phyloP scores from a whole-genome alignment of 2,888 invertebrate genomes.

The Himalopsyche tibetana region DNA sequence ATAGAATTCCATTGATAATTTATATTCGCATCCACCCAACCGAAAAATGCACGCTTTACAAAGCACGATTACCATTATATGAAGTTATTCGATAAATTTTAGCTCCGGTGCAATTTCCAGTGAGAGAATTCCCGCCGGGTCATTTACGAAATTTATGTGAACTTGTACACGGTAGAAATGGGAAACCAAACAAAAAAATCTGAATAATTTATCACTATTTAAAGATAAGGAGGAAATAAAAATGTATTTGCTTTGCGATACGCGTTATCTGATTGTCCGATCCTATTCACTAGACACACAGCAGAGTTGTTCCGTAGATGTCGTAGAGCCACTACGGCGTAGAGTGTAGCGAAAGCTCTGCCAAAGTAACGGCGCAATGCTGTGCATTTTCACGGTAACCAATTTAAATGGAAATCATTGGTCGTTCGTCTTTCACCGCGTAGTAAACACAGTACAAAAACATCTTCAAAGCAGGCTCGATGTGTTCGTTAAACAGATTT shows the following conservation, averaged over 20 bases:
- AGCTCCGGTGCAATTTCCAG: constrained; percentile 10
- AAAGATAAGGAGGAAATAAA: background rate
- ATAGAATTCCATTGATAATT: constrained; percentile 12
- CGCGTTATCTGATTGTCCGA: constrained; percentile 20
- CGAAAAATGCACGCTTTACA: constrained; percentile 30
- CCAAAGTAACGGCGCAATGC: constrained; percentile 44
- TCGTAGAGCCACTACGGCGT: constrained; percentile 26
- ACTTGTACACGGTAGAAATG: constrained; percentile 3
- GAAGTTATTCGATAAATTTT: constrained; percentile 28
- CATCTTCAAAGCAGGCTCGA: background rate
- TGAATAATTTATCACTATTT: constrained; percentile 4
- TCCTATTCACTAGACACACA: constrained; percentile 1
- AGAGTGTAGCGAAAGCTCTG: constrained; percentile 41
- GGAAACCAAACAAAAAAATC: background rate
- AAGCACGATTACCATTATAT: constrained; percentile 31
- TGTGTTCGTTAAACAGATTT: background rate
- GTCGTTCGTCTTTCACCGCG: constrained; percentile 55
- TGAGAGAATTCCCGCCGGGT: background rate
- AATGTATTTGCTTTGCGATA: constrained; percentile 24
- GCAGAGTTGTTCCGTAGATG: background rate
- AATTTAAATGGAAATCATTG: constrained; percentile 61
- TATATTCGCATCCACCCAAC: background rate
- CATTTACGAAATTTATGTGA: constrained; percentile 18
- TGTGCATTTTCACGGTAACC: constrained; percentile 50
- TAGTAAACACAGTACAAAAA: constrained; percentile 47